Evolutionary conservation across 2,888 invertebrate genomes (phyloP), one percentile per base, ranked within the genome.

Genomic region (Chaetogeoica ovagalla): DNA sequence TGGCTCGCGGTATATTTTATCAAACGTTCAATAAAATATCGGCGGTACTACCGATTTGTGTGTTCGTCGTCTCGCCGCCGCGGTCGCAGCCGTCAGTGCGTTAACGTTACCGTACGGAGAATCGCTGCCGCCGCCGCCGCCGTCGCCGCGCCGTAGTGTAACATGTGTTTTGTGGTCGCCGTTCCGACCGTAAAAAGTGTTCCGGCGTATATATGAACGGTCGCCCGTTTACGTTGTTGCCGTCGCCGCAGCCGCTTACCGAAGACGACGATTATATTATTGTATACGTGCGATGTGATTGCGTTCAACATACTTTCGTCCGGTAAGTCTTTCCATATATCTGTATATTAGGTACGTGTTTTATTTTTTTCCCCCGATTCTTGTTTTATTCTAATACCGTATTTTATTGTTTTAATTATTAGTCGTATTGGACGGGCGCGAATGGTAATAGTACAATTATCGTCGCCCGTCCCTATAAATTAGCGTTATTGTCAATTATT

Each of bases 121-220:
- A 6, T 63, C 30, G 71, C 21, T 43, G 30, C 21, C 30, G 71
- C 39, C 11, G 59, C n/a, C 30, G 71, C 21, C 59, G 30, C 21
- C 30, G 71, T 21, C 11, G 59, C n/a, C 48, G 68, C 48, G 30
- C 52, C 30, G 63, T 19, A 59, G 69, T 39, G 63, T 79, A 65
- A 57, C 74, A 75, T 76, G 75, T 66, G 59, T 68, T 48, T 76
- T 68, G 62, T 30, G 48, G 43, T 43, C 59, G 66, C 59, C 48
- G 66, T 74, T 43, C 48, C 68, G 59, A 9, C 60, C 68, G 75
- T 43, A 23, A 76, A 76, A 57, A 76, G 57, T 59, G 48, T 76
- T 59, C 48, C 59, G 57, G 66, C 75, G 75, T 68, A 23, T 68
- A 30, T 59, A 76, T 76, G 66, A 76, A 76, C 57, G 75, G 74